A percentile compares a stretch with the other conserved stretches of the same genome.
Evolutionary conservation across 2,797 vertebrate genomes (phyloP).

Genomic region (Pipistrellus pipistrellus): DNA sequence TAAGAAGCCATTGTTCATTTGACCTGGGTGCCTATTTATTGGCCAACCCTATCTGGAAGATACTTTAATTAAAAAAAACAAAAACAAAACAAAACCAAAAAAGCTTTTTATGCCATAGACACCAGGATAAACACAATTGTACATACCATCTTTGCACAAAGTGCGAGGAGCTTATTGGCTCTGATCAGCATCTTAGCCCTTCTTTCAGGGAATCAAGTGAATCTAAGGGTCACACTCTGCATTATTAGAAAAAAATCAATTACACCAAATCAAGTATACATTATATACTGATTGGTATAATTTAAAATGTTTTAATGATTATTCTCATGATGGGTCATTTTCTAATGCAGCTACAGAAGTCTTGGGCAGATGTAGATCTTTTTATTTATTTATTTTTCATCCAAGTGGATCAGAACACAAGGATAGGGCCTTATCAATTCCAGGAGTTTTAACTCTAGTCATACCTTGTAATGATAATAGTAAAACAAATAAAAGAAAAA

Average conservation of each 20-base stretch:
- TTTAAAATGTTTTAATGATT: not conserved
- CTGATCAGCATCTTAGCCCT: not conserved
- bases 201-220: not conserved
- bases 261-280: not conserved
- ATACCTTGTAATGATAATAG: not conserved
- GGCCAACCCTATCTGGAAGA: not conserved
- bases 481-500: not conserved
- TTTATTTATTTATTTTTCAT: not conserved
- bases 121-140: not conserved
- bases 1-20: not conserved
- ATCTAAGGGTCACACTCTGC: not conserved
- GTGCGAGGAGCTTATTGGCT: not conserved
- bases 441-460: not conserved
- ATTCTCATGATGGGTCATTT: not conserved
- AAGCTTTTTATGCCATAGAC: not conserved
- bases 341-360: not conserved
- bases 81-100: too few relatives aligned
- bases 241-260: not conserved
- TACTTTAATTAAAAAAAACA: not conserved
- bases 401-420: constrained; percentile 25
- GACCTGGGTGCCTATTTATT: not conserved
- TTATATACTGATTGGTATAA: not conserved
- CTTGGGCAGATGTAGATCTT: not conserved
- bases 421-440: not conserved
- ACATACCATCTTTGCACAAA: not conserved